Percentiles rank a stretch among this genome's conserved stretches.
These are phyloP conservation scores for Sycophaga agraensis DNA, from an alignment of 1,140 invertebrate genomes.

Conservation along the genomic window DNA sequence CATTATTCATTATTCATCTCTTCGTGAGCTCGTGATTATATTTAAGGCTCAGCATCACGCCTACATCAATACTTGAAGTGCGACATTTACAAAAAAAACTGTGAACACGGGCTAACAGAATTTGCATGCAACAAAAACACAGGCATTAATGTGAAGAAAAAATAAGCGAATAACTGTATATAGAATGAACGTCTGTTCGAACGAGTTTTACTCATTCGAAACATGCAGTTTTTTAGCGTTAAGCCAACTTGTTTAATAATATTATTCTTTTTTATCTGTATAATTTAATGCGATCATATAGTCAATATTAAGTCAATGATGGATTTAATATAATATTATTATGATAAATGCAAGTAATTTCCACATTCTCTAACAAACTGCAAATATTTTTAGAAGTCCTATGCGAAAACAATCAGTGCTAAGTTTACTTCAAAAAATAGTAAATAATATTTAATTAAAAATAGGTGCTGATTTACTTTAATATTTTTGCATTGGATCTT, in stretches of 20 bases:
- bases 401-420: neutral
- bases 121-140: neutral
- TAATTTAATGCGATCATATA: neutral
- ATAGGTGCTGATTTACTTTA: neutral
- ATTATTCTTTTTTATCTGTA: slow-evolving; percentile 5
- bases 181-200: slow-evolving; percentile 1
- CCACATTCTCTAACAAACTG: neutral
- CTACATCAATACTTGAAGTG: neutral
- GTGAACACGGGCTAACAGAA: neutral
- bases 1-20: too few relatives aligned
- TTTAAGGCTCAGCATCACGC: neutral
- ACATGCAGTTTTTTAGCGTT: too few relatives aligned
- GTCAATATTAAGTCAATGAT: neutral
- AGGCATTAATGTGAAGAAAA: neutral
- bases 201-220: neutral
- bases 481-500: neutral
- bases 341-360: neutral
- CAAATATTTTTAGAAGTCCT: neutral
- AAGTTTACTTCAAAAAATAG: neutral
- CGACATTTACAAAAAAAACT: neutral
- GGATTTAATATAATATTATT: neutral
- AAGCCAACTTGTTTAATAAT: neutral
- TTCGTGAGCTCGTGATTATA: neutral
- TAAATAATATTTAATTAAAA: neutral
- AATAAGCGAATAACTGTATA: neutral